Conservation (phyloP, 1,140 invertebrate genomes). For the Penaeus japonicus region DNA sequence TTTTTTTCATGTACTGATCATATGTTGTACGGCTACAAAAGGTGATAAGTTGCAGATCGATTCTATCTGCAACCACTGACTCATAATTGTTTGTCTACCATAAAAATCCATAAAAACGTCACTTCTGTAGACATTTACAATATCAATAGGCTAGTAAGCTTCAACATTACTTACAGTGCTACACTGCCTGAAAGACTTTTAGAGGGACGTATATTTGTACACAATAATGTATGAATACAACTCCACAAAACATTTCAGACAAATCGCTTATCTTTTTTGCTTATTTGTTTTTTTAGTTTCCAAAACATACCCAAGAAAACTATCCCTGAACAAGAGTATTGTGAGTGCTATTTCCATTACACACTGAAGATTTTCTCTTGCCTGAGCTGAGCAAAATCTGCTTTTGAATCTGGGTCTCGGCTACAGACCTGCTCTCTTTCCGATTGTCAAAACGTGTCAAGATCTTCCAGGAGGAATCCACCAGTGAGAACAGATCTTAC, state of each 20-base stretch:
- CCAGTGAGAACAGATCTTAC: not conserved
- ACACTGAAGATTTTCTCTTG: not conserved
- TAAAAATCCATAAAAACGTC: not conserved
- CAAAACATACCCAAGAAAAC: not conserved
- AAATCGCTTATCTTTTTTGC: no score
- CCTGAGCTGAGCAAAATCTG: no score
- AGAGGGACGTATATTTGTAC: constrained; percentile 51
- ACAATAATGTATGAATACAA: constrained; percentile 25
- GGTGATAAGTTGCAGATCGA: not conserved
- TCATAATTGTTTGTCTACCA: constrained; percentile 10
- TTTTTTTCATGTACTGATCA: not conserved
- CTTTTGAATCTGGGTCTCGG: no score
- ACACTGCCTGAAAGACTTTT: constrained; percentile 48
- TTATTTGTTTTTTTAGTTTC: no score
- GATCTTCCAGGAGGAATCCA: no score
- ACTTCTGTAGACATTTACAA: not conserved
- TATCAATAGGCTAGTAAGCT: constrained; percentile 14
- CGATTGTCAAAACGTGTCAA: no score
- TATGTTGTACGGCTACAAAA: not conserved
- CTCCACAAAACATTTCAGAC: constrained; percentile 19
- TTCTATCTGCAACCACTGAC: not conserved
- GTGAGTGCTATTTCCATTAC: constrained; percentile 39
- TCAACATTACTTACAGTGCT: constrained; percentile 22
- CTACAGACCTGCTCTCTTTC: no score
- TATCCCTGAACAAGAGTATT: constrained; percentile 52